Conservation (phyloP, 2,888 invertebrate genomes). For the Drosophila quinaria region DNA sequence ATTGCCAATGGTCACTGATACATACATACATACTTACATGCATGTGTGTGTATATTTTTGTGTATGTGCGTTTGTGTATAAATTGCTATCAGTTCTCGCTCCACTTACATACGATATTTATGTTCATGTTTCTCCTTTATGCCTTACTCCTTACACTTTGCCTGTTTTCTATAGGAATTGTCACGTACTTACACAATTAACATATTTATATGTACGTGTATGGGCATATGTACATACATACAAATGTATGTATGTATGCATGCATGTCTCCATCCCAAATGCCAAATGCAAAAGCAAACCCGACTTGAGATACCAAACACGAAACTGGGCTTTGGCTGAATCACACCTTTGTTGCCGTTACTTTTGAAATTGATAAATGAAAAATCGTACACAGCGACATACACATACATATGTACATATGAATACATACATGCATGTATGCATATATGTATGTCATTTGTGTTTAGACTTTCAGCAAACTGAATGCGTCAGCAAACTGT, state of each 20-base stretch:
- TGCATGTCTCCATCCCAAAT: slow-evolving; percentile 2
- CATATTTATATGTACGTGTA: too few species aligned
- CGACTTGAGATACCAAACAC: slow-evolving; percentile 12
- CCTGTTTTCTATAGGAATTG: slow-evolving; percentile 18
- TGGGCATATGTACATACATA: too few species aligned
- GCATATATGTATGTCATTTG: neutral
- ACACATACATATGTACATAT: neutral
- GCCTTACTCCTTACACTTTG: slow-evolving; percentile 22
- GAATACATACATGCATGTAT: neutral
- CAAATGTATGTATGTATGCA: neutral
- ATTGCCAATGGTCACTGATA: slow-evolving; percentile 33
- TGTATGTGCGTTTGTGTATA: neutral
- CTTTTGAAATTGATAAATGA: slow-evolving; percentile 64
- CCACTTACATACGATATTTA: slow-evolving; percentile 32
- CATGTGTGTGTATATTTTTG: neutral
- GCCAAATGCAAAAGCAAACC: slow-evolving; percentile 38
- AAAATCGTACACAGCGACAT: slow-evolving; percentile 24
- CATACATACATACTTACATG: neutral
- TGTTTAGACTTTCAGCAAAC: slow-evolving; percentile 26
- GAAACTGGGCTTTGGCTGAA: slow-evolving; percentile 41
- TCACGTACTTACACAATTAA: slow-evolving; percentile 35
- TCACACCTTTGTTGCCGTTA: slow-evolving; percentile 64
- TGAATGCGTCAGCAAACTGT: slow-evolving; percentile 50
- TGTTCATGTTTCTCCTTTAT: slow-evolving; percentile 19
- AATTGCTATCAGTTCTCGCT: slow-evolving; percentile 27